These are phyloP conservation scores for Acronicta psi DNA, from an alignment of 2,888 invertebrate species.

Conservation along the genomic window DNA sequence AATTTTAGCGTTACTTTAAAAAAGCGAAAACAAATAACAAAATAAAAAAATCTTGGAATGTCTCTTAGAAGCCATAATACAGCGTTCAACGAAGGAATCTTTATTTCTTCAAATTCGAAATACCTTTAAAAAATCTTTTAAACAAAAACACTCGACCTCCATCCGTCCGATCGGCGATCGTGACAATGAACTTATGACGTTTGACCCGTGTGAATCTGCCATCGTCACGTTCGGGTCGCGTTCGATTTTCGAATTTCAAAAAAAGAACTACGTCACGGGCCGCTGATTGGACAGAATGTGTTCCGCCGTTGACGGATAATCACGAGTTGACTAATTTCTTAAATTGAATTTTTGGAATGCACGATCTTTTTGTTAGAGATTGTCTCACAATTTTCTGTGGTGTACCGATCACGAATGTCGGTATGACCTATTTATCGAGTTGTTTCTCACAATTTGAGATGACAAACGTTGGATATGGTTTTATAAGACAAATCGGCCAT, in stretches of 20 bases:
- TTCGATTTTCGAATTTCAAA: constrained; percentile 62
- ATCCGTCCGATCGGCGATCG: constrained; percentile 52
- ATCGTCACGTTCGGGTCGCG: constrained; percentile 76
- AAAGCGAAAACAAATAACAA: constrained; percentile 26
- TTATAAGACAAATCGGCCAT: neutral
- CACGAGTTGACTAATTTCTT: constrained; percentile 58
- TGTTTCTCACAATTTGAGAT: constrained; percentile 18
- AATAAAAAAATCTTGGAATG: constrained; percentile 18
- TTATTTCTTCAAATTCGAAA: constrained; percentile 19
- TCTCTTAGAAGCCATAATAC: constrained; percentile 8
- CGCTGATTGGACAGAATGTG: constrained; percentile 72
- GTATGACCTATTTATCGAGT: constrained; percentile 14
- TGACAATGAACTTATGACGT: constrained; percentile 71
- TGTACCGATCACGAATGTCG: constrained; percentile 36
- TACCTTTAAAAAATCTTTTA: constrained; percentile 21
- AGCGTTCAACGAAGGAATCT: constrained; percentile 27
- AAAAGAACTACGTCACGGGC: constrained; percentile 71
- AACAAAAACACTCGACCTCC: constrained; percentile 45
- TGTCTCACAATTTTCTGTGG: constrained; percentile 44
- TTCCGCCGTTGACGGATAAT: constrained; percentile 53
- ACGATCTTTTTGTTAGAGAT: constrained; percentile 43
- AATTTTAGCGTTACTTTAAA: neutral
- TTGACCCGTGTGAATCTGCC: constrained; percentile 83
- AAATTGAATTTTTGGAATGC: constrained; percentile 60
- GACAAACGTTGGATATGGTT: constrained; percentile 7